phyloP scores from a whole-genome alignment of 2,888 invertebrate genomes.

The Catonia carolina region DNA sequence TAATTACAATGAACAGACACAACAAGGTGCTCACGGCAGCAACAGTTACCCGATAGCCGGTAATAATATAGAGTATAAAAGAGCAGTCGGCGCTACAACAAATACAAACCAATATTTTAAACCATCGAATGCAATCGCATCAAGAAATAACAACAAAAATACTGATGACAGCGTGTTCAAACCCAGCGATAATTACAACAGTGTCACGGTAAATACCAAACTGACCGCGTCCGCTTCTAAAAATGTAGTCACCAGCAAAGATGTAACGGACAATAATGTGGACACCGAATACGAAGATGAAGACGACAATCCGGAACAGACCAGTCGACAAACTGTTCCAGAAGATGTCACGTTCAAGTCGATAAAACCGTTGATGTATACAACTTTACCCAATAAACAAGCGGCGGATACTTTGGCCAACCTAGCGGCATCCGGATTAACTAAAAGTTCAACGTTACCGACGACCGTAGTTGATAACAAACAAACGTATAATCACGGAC shows the following conservation, averaged over 20 bases:
- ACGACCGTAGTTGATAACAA: neutral
- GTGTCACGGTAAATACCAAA: neutral
- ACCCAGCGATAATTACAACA: slow-evolving; percentile 12
- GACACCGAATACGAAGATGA: slow-evolving; percentile 17
- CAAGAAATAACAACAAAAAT: neutral
- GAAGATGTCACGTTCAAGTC: neutral
- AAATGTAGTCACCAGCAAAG: slow-evolving; percentile 6
- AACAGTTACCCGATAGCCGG: slow-evolving; percentile 36
- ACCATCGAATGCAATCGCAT: neutral
- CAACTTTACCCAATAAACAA: slow-evolving; percentile 20
- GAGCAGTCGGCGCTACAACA: slow-evolving; percentile 1
- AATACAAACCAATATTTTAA: slow-evolving; percentile 12
- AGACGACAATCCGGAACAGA: neutral
- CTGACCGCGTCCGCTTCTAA: too few species aligned
- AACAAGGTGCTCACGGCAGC: slow-evolving; percentile 32
- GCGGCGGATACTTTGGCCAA: slow-evolving; percentile 22
- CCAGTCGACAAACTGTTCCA: neutral
- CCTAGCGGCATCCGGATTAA: slow-evolving; percentile 19
- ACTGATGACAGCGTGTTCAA: too few species aligned
- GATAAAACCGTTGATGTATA: slow-evolving; percentile 1
- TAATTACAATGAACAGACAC: slow-evolving; percentile 45
- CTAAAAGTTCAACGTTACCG: neutral
- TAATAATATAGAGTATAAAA: slow-evolving; percentile 27
- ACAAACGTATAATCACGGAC: neutral
- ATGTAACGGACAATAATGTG: slow-evolving; percentile 19